A percentile compares a stretch with the other conserved stretches of the same genome.
phyloP scores from a whole-genome alignment of 2,888 invertebrate genomes.

The Cheilosia urbana region DNA sequence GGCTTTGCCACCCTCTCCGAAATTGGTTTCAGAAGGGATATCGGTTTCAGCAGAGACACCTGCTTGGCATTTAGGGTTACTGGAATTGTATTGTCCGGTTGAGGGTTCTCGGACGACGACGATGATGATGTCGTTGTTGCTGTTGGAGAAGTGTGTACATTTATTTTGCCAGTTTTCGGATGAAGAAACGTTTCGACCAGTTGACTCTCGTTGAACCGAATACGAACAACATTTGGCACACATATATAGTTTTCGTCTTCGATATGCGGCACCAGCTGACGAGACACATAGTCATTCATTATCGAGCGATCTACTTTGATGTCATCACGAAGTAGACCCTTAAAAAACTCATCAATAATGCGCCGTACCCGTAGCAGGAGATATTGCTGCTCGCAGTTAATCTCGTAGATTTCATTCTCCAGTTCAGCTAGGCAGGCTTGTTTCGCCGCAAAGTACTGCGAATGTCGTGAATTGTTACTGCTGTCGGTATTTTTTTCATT shows the following conservation, averaged over 20 bases:
- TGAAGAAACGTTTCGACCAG: constrained; percentile 80
- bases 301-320: constrained; percentile 77
- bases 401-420: constrained; percentile 81
- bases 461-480: constrained; percentile 15
- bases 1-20: constrained; percentile 72
- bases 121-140: background rate
- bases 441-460: constrained; percentile 79
- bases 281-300: constrained; percentile 79
- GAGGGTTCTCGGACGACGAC: background rate
- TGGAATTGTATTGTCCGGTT: background rate
- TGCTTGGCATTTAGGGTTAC: constrained; percentile 33
- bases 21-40: constrained; percentile 63
- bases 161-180: constrained; percentile 44
- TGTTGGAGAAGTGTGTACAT: background rate
- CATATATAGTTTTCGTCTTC: constrained; percentile 78
- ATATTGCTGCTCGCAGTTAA: constrained; percentile 81
- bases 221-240: constrained; percentile 78
- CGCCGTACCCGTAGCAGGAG: constrained; percentile 79
- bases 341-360: constrained; percentile 79
- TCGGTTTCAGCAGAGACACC: constrained; percentile 45
- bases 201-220: constrained; percentile 79
- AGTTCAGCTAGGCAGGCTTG: constrained; percentile 80
- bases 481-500: background rate
- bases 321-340: constrained; percentile 77
- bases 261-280: constrained; percentile 78